Evolutionary conservation across 1,140 invertebrate species (phyloP), one percentile per base, ranked within the genome.

Genomic region (Hormaphis cornu): DNA sequence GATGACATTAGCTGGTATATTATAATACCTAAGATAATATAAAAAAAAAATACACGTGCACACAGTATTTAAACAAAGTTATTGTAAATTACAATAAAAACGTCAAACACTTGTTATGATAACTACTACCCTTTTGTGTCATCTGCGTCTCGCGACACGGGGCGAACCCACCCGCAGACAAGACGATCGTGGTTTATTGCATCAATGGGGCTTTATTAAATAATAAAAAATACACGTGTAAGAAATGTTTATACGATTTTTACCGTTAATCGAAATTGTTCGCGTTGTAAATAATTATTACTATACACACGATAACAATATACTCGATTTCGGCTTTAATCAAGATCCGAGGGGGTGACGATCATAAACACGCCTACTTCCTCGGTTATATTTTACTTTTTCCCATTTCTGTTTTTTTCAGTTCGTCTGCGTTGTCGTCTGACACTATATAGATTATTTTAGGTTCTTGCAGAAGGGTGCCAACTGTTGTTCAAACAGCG

Each of bases 31-130:
- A n/a, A n/a, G n/a, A n/a, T n/a, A n/a, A n/a, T n/a, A n/a, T n/a
- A 58, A 20, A 28, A 61, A 28, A 63, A 48, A 63, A 63, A 63
- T 63, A 63, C 58, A 46, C n/a, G n/a, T n/a, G n/a, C n/a, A n/a
- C n/a, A n/a, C n/a, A n/a, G n/a, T n/a, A 63, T 63, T 42, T 46
- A 63, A 63, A 63, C 59, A 63, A 63, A 63, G 59, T 63, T 48
- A 63, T 63, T 63, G 59, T 63, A 63, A 63, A 63, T 63, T 63
- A 63, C 59, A 63, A 63, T 63, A 63, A 63, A 63, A 63, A 63
- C 42, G 59, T 63, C 59, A 63, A 48, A 63, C 26, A n/a, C n/a
- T n/a, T n/a, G n/a, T n/a, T n/a, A n/a, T n/a, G n/a, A n/a, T n/a
- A n/a, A n/a, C n/a, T n/a, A n/a, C 59, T 28, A 46, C 59, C 42